Base-by-base conservation (phyloP, 2,797 vertebrate species). In the Phrynocephalus guinanensis region DNA sequence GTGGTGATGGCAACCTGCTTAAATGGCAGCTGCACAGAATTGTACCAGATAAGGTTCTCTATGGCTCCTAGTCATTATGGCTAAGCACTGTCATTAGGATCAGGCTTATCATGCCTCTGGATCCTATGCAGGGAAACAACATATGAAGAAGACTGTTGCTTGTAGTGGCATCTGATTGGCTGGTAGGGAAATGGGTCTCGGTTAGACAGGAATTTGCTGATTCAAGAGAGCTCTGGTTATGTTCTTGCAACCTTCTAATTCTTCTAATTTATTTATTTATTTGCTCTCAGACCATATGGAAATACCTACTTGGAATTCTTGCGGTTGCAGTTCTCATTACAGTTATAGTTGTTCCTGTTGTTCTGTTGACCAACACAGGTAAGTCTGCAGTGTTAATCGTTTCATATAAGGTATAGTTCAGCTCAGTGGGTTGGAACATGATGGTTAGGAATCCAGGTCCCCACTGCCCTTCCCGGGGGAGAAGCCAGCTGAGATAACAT, bases 261-360 rank as follows among this genome's bases (percentile, higher is more conserved):
- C 7, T 84, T 92, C 24, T 92, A 67, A 83, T 5, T 44, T 28
- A 0, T 72, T 73, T 80, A 0, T 72, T 73, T 24, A 3, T 84
- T 83, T 91, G 66, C 77, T 95, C 95, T 67, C 95, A 97, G 97
- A 93, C 92, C 26, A 67, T 82, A 9, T 91, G 95, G 83, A 97
- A 97, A 93, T 97, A 95, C 92, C 87, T 97, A 73, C 85, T 97
- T 91, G 95, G 92, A 38, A 13, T 96, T 89, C 52, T 97, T 90
- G 95, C 77, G 15, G 89, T 90, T 16, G 96, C 93, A 52, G 95
- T 67, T 5, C 83, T 95, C 0, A 83, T 95, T 76, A 94, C 88
- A 44, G 20, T 30, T 89, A 92, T 97, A 91, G 95, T 95, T 20
- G 95, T 97, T 88, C 96, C 96, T 3, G 70, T 93, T 88, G 96